A percentile compares a stretch with the other conserved stretches of the same genome.
Evolutionary conservation across 2,113 vertebrate genomes (phyloP).

Genomic region (Takifugu bimaculatus): DNA sequence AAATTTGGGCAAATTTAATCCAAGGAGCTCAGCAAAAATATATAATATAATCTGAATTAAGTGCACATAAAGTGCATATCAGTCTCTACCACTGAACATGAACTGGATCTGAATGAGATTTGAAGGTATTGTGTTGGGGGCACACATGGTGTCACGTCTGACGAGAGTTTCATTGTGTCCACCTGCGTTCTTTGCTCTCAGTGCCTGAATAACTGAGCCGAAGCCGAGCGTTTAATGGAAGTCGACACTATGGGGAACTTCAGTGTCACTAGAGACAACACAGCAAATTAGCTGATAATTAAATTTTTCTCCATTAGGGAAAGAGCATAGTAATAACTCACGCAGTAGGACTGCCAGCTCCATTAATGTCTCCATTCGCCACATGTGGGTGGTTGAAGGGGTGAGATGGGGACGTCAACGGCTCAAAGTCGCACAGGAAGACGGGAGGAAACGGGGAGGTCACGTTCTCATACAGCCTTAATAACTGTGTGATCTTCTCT

Average conservation of each 20-base stretch:
- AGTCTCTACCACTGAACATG: no score
- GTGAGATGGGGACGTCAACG: conserved; percentile 38
- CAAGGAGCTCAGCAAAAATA: no score
- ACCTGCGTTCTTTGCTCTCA: conserved; percentile 35
- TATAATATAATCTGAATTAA: no score
- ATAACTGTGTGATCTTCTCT: conserved; percentile 20
- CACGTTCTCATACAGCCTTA: conserved; percentile 27
- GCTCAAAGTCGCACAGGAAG: conserved; percentile 34
- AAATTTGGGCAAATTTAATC: not conserved
- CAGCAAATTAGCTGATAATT: conserved; percentile 87
- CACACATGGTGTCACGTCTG: conserved; percentile 5
- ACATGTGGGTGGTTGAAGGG: conserved; percentile 50
- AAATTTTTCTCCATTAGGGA: conserved; percentile 82
- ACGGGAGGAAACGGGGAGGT: conserved; percentile 25
- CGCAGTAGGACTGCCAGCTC: conserved; percentile 75
- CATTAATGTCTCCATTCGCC: conserved; percentile 87
- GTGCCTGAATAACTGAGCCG: conserved; percentile 67
- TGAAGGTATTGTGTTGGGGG: not conserved
- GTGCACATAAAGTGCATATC: no score
- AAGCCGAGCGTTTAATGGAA: conserved; percentile 74
- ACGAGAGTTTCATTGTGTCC: not conserved
- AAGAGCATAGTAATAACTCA: conserved; percentile 80
- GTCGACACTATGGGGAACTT: conserved; percentile 72
- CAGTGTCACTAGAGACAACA: conserved; percentile 74
- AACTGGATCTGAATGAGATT: no score